phyloP scores from a whole-genome alignment of 2,888 invertebrate species.

The Brassicogethes aeneus region DNA sequence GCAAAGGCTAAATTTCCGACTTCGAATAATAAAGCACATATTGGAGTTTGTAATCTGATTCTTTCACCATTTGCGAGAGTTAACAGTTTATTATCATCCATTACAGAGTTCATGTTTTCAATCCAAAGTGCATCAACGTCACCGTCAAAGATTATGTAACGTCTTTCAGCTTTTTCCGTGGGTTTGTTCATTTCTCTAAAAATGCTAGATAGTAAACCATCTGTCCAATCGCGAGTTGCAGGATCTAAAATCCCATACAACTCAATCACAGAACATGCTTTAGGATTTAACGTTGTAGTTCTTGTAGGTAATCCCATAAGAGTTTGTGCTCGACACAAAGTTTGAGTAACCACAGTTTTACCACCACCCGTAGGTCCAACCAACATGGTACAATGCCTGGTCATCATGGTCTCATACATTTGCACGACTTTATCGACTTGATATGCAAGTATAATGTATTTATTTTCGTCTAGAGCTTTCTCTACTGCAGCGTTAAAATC shows the following conservation, averaged over 20 bases:
- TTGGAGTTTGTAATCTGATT: conserved; percentile 69
- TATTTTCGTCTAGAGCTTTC: conserved; percentile 53
- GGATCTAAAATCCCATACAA: conserved; percentile 84
- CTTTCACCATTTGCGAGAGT: conserved; percentile 79
- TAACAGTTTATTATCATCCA: conserved; percentile 88
- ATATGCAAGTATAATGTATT: conserved; percentile 58
- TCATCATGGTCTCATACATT: conserved; percentile 92
- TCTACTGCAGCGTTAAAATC: conserved; percentile 76
- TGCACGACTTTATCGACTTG: conserved; percentile 69
- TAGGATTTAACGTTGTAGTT: conserved; percentile 75
- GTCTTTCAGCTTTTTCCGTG: conserved; percentile 58
- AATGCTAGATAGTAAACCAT: conserved; percentile 82
- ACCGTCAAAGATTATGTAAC: conserved; percentile 79
- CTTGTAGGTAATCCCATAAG: conserved; percentile 70
- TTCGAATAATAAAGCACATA: conserved; percentile 73
- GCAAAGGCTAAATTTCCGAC: conserved; percentile 84
- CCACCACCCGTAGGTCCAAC: conserved; percentile 92
- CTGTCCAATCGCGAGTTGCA: conserved; percentile 84
- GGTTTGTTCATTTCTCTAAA: conserved; percentile 86
- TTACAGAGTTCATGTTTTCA: conserved; percentile 95
- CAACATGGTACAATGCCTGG: conserved; percentile 83
- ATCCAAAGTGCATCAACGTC: conserved; percentile 94
- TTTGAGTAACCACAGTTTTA: conserved; percentile 76
- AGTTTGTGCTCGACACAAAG: conserved; percentile 70
- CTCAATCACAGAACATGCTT: conserved; percentile 83